A percentile compares a stretch with the other conserved stretches of the same genome.
Conservation (phyloP, 2,113 vertebrate genomes). For the Anser brachyrhynchus region DNA sequence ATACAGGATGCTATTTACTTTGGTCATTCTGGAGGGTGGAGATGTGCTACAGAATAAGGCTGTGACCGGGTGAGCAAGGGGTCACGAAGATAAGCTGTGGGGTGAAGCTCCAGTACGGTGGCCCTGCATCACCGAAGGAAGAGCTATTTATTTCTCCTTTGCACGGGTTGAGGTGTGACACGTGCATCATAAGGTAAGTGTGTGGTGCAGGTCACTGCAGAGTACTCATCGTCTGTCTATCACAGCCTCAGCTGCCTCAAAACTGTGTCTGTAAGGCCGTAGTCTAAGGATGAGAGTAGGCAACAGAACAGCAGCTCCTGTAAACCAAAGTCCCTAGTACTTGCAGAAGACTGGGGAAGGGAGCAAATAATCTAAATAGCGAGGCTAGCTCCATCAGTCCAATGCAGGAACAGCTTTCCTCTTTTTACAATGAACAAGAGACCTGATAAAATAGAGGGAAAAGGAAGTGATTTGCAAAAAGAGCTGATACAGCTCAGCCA, state of each 20-base stretch:
- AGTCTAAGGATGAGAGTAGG: background rate
- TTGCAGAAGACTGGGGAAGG: background rate
- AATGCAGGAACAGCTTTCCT: no score
- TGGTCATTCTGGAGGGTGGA: accelerated
- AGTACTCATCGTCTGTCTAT: accelerated
- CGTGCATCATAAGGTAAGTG: accelerated
- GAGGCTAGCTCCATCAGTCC: no score
- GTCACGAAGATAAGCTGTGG: background rate
- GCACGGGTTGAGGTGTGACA: accelerated
- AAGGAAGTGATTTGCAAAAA: background rate
- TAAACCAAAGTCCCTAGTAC: background rate
- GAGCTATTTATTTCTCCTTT: background rate
- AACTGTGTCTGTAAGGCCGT: accelerated
- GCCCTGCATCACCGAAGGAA: accelerated
- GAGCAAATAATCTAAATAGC: background rate
- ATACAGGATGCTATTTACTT: accelerated
- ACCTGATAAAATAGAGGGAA: background rate
- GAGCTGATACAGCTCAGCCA: accelerated
- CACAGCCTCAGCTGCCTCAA: background rate
- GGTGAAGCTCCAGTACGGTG: accelerated
- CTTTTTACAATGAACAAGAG: background rate
- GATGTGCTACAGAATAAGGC: background rate
- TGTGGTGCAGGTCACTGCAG: accelerated
- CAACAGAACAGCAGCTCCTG: background rate
- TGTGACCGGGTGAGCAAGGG: accelerated